Evolutionary conservation across 2,888 invertebrate genomes (phyloP), one percentile per base, ranked within the genome.

Genomic region (Sphaerophoria rueppellii): DNA sequence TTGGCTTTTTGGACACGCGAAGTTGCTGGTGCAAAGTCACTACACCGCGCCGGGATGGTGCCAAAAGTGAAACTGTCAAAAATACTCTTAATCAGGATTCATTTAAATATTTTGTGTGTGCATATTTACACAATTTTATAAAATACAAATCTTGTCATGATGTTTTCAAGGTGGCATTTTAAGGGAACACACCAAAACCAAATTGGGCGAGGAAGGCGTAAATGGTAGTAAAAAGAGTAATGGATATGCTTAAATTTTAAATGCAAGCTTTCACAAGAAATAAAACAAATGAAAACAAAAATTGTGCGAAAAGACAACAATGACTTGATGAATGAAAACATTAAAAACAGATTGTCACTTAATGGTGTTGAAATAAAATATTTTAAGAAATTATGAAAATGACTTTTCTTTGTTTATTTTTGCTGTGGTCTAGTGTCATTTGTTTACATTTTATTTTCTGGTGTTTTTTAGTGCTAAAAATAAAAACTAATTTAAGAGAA

Each of bases 51-150:
- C 71, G 43, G 61, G 67, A 16, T 65, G 65, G 54, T 54, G 67
- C 77, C 71, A 78, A 63, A 65, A 77, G 40, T 63, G 50, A 34
- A 34, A 12, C 58, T 72, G 78, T 78, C 78, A 78, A 67, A 67
- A 54, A 67, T 54, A 24, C 24, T 24, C 24, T 54, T 54, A 54
- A 67, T 54, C 40, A 78, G 71, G 77, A 63, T 72, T 72, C 71
- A 71, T 65, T 71, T 72, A 50, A 78, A 72, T 57, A 52, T 57
- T 57, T 57, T 52, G 48, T 57, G 67, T 52, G 71, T 77, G 70
- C 50, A 43, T 73, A 63, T 73, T 57, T n/a, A 67, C 24, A 0
- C 2, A 37, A 35, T 37, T 37, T 65, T 50, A 65, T 37, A 52
- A 40, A 40, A 37, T 11, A 65, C 37, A 34, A 52, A 52, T 46